Conservation (phyloP, 2,888 invertebrate species). For the Dryadula phaetusa region DNA sequence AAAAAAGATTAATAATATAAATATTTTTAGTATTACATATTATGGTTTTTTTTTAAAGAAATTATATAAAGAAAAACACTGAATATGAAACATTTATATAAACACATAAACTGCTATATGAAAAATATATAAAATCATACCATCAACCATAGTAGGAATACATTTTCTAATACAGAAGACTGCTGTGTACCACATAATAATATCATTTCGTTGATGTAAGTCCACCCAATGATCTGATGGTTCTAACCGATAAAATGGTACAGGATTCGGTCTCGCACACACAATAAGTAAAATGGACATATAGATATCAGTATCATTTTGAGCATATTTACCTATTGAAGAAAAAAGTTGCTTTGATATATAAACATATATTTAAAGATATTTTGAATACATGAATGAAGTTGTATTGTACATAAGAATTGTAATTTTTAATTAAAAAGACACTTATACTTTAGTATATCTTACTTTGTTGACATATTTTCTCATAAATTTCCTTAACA, state of each 20-base stretch:
- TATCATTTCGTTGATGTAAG: constrained; percentile 66
- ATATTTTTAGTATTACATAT: too few species aligned
- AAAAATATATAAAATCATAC: constrained; percentile 54
- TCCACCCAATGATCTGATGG: constrained; percentile 72
- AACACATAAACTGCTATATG: too few species aligned
- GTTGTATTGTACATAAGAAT: too few species aligned
- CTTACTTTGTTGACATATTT: constrained; percentile 77
- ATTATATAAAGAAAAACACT: not conserved
- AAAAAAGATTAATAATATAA: too few species aligned
- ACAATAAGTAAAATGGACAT: constrained; percentile 74
- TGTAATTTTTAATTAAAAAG: not conserved
- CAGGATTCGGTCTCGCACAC: constrained; percentile 68
- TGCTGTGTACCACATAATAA: constrained; percentile 72
- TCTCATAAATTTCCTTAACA: constrained; percentile 72
- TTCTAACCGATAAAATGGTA: constrained; percentile 66
- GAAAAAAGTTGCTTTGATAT: constrained; percentile 29
- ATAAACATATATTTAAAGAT: too few species aligned
- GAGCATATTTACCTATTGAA: constrained; percentile 73
- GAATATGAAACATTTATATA: too few species aligned
- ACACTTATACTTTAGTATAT: not conserved
- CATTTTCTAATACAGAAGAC: constrained; percentile 77
- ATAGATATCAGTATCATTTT: constrained; percentile 71
- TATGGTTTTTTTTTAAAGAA: not conserved
- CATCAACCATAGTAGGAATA: constrained; percentile 70
- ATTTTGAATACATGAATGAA: too few species aligned